Conservation (phyloP, 2,113 vertebrate species). For the Oreocharis arfaki region DNA sequence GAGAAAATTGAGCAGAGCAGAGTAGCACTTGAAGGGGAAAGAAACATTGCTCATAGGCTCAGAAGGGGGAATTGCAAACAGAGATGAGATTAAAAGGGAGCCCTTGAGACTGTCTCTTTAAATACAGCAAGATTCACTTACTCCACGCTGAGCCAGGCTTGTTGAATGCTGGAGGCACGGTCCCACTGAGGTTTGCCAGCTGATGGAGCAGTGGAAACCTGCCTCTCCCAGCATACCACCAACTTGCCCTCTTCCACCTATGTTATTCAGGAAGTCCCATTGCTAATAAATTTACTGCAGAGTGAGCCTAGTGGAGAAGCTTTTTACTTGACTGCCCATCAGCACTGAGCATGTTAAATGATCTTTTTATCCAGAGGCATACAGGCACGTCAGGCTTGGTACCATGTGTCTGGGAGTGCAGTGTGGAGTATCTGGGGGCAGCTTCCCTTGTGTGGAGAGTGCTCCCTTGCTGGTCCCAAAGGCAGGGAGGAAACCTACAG, state of each 20-base stretch:
- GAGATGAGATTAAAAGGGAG: constrained; percentile 52
- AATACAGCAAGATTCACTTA: constrained; percentile 54
- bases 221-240: neutral
- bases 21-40: constrained; percentile 30
- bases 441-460: neutral
- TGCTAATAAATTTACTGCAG: neutral
- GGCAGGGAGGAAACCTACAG: neutral
- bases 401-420: neutral
- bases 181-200: constrained; percentile 13
- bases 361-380: neutral
- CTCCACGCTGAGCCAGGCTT: constrained; percentile 19
- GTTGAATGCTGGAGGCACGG: neutral
- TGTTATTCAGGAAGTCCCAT: neutral
- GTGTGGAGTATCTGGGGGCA: neutral
- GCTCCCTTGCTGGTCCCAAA: neutral
- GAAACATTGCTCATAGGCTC: constrained; percentile 23
- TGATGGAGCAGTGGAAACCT: neutral
- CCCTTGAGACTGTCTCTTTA: constrained; percentile 44
- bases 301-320: neutral
- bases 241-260: neutral
- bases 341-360: neutral
- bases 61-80: constrained; percentile 50
- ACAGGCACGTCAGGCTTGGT: neutral
- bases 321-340: neutral
- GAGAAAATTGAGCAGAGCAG: constrained; percentile 49